Conservation (phyloP, 2,888 invertebrate genomes). For the Xanthorhoe spadicearia region DNA sequence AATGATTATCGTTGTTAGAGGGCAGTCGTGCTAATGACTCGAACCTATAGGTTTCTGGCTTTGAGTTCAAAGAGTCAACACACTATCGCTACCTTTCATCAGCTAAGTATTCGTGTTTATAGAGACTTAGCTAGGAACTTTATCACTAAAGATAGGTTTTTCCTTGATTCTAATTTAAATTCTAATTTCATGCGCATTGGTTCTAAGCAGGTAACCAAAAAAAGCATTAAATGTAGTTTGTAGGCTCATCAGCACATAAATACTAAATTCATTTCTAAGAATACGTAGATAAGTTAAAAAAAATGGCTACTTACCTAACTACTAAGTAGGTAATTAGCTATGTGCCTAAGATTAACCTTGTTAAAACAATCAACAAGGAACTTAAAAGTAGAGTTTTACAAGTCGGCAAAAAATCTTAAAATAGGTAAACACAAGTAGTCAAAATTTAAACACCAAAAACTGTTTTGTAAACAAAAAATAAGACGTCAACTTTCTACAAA, state of each 20-base stretch:
- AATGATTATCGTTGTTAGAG: background rate
- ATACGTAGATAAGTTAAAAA: background rate
- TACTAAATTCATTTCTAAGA: no score
- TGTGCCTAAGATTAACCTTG: background rate
- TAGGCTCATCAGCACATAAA: no score
- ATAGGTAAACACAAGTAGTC: background rate
- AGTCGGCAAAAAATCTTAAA: background rate
- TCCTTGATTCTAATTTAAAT: background rate
- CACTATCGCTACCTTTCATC: background rate
- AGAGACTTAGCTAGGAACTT: no score
- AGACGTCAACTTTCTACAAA: background rate
- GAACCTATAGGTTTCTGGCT: background rate
- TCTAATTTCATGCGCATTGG: no score
- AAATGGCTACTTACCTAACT: constrained; percentile 7
- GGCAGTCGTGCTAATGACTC: constrained; percentile 5
- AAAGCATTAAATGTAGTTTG: no score
- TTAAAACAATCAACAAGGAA: background rate
- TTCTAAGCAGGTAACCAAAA: no score
- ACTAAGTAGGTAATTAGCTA: background rate
- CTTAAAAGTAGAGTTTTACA: no score
- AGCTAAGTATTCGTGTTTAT: constrained; percentile 12
- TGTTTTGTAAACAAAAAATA: background rate
- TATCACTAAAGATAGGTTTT: constrained; percentile 7
- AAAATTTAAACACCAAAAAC: background rate
- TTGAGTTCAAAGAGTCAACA: background rate